A percentile compares a stretch with the other conserved stretches of the same genome.
Evolutionary conservation across 2,888 invertebrate genomes (phyloP).

Genomic region (Philopedon plagiatum): DNA sequence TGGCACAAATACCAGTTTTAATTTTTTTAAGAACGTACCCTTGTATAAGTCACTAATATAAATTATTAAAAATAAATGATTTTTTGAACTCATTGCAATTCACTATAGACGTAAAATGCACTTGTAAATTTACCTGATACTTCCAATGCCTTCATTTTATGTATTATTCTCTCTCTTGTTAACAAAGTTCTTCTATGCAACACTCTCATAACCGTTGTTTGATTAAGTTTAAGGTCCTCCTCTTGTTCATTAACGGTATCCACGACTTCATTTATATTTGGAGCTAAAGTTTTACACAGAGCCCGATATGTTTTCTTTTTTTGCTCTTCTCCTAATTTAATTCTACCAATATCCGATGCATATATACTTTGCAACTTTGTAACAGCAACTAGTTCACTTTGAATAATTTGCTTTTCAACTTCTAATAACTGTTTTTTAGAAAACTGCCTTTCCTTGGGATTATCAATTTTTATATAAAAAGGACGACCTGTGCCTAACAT

Average conservation of each 20-base stretch:
- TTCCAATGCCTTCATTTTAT: slow-evolving; percentile 74
- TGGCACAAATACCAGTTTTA: no score
- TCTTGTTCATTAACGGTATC: slow-evolving; percentile 66
- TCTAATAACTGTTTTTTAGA: slow-evolving; percentile 69
- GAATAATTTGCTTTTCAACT: slow-evolving; percentile 71
- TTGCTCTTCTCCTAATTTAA: slow-evolving; percentile 83
- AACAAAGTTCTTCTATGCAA: slow-evolving; percentile 87
- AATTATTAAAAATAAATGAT: no score
- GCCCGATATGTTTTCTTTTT: slow-evolving; percentile 92
- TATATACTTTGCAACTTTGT: slow-evolving; percentile 77
- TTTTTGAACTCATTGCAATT: no score
- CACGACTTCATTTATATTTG: slow-evolving; percentile 71
- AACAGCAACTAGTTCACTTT: slow-evolving; percentile 72
- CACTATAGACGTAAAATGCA: no score
- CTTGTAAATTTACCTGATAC: slow-evolving; percentile 68
- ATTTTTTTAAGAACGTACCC: no score
- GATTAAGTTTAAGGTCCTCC: slow-evolving; percentile 73
- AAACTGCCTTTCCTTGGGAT: slow-evolving; percentile 75
- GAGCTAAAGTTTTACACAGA: slow-evolving; percentile 73
- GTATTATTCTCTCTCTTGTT: slow-evolving; percentile 77
- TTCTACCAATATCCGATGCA: slow-evolving; percentile 65
- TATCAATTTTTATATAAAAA: slow-evolving; percentile 89
- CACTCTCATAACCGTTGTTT: slow-evolving; percentile 93
- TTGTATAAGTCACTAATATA: no score
- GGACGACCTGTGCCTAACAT: slow-evolving; percentile 94